phyloP scores from a whole-genome alignment of 53 echinoderm and acorn worm genomes.

The Echinometra lucunter region DNA sequence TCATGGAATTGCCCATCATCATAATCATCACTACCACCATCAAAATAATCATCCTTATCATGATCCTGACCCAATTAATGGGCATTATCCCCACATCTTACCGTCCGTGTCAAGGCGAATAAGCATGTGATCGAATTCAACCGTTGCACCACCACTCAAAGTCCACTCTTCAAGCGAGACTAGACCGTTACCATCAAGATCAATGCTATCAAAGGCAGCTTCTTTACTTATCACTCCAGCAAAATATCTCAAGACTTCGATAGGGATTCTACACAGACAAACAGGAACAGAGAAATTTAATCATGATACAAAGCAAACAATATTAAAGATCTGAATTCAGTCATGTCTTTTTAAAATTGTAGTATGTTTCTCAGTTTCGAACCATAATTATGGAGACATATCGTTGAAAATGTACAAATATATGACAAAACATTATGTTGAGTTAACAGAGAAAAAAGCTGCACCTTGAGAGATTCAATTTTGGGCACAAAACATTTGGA shows the following conservation, averaged over 20 bases:
- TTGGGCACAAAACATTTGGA: no score
- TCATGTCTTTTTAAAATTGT: background rate
- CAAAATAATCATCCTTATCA: conserved; percentile 26
- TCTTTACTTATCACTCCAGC: conserved; percentile 1
- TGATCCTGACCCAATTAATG: background rate
- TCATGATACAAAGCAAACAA: background rate
- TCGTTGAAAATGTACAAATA: no score
- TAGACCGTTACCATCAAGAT: background rate
- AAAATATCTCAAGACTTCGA: background rate
- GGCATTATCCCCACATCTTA: background rate
- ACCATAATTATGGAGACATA: no score
- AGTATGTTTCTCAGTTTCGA: no score
- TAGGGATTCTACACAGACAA: background rate
- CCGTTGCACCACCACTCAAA: background rate
- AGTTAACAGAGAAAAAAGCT: no score
- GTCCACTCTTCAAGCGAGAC: background rate
- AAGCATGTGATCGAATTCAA: background rate
- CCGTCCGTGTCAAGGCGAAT: background rate
- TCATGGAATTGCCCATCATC: conserved; percentile 6
- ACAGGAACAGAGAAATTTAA: background rate
- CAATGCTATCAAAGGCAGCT: conserved; percentile 7
- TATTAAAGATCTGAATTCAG: background rate
- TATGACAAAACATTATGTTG: no score
- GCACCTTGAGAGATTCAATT: no score
- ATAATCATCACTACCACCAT: conserved; percentile 39